These are phyloP conservation scores for Sigmodon hispidus DNA, from an alignment of 2,113 vertebrate genomes.

Conservation along the genomic window DNA sequence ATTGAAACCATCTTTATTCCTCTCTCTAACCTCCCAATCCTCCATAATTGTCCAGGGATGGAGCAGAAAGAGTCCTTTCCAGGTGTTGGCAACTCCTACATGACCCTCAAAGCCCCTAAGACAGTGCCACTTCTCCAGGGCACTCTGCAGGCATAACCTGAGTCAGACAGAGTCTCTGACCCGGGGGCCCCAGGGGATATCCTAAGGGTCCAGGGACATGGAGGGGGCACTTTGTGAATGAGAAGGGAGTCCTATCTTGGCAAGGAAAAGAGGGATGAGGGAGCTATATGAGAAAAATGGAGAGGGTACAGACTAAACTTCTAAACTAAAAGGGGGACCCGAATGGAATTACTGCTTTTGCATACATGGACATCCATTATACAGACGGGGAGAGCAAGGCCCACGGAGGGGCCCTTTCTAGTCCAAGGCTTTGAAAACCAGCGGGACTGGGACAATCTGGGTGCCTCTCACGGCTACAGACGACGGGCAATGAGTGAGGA, in stretches of 20 bases:
- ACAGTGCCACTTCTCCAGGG: slow-evolving; percentile 61
- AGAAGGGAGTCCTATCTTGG: not conserved
- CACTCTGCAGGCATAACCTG: slow-evolving; percentile 65
- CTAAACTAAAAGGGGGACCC: slow-evolving; percentile 59
- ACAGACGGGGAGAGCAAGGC: slow-evolving; percentile 45
- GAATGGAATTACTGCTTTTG: slow-evolving; percentile 32
- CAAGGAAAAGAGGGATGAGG: not conserved
- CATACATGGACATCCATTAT: slow-evolving; percentile 62
- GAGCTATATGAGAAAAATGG: not conserved
- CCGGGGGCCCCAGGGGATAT: not conserved
- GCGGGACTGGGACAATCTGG: not conserved
- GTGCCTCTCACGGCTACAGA: not conserved
- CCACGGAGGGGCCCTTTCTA: slow-evolving; percentile 10
- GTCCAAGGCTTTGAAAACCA: not conserved
- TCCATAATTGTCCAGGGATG: slow-evolving; percentile 37
- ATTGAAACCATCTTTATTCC: slow-evolving; percentile 60
- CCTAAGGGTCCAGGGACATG: slow-evolving; percentile 42
- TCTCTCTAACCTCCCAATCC: slow-evolving; percentile 50
- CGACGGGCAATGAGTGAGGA: not conserved
- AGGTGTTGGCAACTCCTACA: slow-evolving; percentile 68
- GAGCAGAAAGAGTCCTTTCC: slow-evolving; percentile 57
- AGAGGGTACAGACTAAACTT: slow-evolving; percentile 30
- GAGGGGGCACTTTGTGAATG: slow-evolving; percentile 75
- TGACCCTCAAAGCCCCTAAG: slow-evolving; percentile 74
- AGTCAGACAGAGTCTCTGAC: slow-evolving; percentile 36